Conservation (phyloP, 2,113 vertebrate genomes). For the Halcyon senegalensis region DNA sequence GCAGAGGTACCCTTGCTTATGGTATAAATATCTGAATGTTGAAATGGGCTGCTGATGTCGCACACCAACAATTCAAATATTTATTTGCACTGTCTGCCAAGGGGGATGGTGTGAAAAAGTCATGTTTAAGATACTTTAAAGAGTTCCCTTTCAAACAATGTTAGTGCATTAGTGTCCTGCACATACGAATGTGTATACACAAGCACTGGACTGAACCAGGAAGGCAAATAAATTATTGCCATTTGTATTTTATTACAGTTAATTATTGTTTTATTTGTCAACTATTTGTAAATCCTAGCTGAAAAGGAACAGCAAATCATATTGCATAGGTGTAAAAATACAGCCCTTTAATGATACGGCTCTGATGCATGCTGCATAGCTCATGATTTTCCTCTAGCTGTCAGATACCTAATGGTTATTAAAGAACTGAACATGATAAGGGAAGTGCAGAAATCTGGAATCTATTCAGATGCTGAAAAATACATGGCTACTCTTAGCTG, state of each 20-base stretch:
- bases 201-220: not conserved
- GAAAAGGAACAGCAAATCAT: not conserved
- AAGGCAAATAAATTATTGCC: not conserved
- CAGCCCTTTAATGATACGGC: not conserved
- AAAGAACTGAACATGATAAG: not conserved
- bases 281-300: not conserved
- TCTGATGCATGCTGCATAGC: not conserved
- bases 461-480: not conserved
- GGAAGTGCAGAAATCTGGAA: not conserved
- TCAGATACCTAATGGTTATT: not conserved
- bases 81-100: not conserved
- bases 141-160: not conserved
- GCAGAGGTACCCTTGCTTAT: not conserved
- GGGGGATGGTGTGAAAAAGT: not conserved
- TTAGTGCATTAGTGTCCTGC: not conserved
- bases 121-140: not conserved
- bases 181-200: fast-evolving
- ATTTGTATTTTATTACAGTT: not conserved
- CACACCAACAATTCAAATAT: not conserved
- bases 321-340: not conserved
- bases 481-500: not conserved
- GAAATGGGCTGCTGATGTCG: not conserved
- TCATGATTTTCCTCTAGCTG: not conserved
- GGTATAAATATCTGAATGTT: not conserved
- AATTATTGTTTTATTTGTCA: not conserved